Conservation (phyloP, 1,140 invertebrate genomes). For the Drosophila lacertosa region DNA sequence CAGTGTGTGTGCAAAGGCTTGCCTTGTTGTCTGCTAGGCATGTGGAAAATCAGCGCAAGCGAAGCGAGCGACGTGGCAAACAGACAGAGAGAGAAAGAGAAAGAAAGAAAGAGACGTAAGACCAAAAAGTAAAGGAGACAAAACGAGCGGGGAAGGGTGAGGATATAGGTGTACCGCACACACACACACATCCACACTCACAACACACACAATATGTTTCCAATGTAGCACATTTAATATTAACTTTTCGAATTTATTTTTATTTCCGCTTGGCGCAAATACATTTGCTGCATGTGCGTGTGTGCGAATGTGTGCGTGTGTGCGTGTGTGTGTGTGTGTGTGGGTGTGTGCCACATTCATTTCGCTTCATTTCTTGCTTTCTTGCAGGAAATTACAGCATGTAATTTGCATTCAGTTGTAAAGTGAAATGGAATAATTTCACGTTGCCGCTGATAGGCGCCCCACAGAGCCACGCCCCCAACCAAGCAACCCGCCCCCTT, state of each 20-base stretch:
- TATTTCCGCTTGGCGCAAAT: conserved; percentile 76
- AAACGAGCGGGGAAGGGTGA: background rate
- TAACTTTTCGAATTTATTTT: conserved; percentile 83
- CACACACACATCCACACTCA: background rate
- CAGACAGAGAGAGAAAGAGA: conserved; percentile 4
- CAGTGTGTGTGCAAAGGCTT: conserved; percentile 19
- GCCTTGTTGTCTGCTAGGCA: conserved; percentile 73
- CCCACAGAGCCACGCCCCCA: conserved; percentile 14
- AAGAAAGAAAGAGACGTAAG: background rate
- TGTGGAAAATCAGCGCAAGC: conserved; percentile 76
- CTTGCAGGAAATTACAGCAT: conserved; percentile 82
- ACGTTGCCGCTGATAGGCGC: conserved; percentile 67
- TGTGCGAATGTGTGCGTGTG: conserved; percentile 20
- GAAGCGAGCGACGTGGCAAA: conserved; percentile 45
- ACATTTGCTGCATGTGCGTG: conserved; percentile 39
- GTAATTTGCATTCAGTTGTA: conserved; percentile 82
- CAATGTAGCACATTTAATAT: conserved; percentile 82
- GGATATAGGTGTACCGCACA: background rate
- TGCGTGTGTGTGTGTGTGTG: conserved; percentile 27
- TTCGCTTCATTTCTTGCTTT: conserved; percentile 81
- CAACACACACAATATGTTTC: conserved; percentile 65
- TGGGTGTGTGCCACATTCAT: conserved; percentile 74
- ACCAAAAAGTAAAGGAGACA: background rate
- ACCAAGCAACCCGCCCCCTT: no score
- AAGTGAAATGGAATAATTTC: conserved; percentile 82